Evolutionary conservation across 2,888 invertebrate species (phyloP).

Genomic region (Hyles lineata): DNA sequence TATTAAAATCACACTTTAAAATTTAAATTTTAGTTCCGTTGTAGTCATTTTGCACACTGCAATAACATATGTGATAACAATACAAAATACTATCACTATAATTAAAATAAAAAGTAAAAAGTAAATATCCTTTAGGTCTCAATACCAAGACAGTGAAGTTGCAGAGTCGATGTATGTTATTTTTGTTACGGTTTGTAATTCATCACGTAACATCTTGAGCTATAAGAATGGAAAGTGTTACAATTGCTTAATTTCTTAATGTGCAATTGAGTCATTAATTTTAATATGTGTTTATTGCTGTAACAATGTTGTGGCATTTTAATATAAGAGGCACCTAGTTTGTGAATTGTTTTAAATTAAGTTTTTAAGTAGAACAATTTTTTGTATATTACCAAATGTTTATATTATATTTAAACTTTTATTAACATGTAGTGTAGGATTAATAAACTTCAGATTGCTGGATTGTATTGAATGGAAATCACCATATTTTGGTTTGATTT

Average conservation of each 20-base stretch:
- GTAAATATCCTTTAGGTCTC: constrained; percentile 52
- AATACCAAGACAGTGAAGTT: constrained; percentile 63
- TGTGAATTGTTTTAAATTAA: constrained; percentile 8
- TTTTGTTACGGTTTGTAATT: constrained; percentile 66
- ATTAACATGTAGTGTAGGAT: not conserved
- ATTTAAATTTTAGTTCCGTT: not conserved
- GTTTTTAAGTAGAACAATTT: not conserved
- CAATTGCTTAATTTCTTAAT: constrained; percentile 58
- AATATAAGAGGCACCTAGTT: constrained; percentile 22
- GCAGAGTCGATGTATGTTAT: constrained; percentile 38
- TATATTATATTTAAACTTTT: not conserved
- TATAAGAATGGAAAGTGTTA: constrained; percentile 66
- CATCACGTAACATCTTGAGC: constrained; percentile 68
- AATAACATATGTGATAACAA: constrained; percentile 39
- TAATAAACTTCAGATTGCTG: no score
- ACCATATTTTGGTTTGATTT: no score
- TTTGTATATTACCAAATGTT: not conserved
- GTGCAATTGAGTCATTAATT: constrained; percentile 41
- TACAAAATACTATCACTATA: no score
- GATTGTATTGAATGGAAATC: no score
- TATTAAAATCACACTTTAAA: not conserved
- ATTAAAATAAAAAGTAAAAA: no score
- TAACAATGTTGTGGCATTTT: constrained; percentile 38
- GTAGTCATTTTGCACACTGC: constrained; percentile 24
- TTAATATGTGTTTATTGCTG: constrained; percentile 35